These are phyloP conservation scores for Addax nasomaculatus DNA, from an alignment of 2,113 vertebrate species.

Conservation along the genomic window DNA sequence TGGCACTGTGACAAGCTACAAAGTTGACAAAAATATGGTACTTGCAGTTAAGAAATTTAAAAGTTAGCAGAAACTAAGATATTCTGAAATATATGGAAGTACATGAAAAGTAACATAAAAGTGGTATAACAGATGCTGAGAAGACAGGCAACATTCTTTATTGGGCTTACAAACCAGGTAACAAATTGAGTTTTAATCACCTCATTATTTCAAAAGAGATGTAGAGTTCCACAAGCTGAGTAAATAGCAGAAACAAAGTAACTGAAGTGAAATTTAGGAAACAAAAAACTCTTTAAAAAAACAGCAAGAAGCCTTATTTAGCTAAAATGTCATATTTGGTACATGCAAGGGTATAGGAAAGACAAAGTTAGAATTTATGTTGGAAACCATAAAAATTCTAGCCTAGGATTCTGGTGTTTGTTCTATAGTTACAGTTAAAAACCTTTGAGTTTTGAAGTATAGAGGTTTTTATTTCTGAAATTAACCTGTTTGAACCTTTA, in stretches of 20 bases:
- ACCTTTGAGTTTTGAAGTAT: neutral
- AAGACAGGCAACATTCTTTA: neutral
- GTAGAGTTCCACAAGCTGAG: neutral
- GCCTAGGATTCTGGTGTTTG: neutral
- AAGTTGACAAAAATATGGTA: neutral
- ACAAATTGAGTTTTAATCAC: neutral
- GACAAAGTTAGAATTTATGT: neutral
- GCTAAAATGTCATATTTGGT: neutral
- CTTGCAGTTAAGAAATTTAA: neutral
- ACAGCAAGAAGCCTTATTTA: neutral
- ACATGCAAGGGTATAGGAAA: neutral
- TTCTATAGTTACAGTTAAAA: neutral
- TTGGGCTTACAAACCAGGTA: neutral
- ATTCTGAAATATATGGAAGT: neutral
- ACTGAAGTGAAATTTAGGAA: neutral
- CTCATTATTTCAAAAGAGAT: neutral
- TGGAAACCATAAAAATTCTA: neutral
- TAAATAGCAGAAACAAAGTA: neutral
- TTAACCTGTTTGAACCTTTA: neutral
- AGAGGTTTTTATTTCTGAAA: neutral
- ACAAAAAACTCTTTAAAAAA: neutral
- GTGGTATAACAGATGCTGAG: neutral
- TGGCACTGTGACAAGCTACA: neutral
- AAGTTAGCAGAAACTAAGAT: conserved; percentile 19
- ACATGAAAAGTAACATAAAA: neutral